Evolutionary conservation across 2,113 vertebrate species (phyloP).

Genomic region (Chaetorhynchus papuensis): DNA sequence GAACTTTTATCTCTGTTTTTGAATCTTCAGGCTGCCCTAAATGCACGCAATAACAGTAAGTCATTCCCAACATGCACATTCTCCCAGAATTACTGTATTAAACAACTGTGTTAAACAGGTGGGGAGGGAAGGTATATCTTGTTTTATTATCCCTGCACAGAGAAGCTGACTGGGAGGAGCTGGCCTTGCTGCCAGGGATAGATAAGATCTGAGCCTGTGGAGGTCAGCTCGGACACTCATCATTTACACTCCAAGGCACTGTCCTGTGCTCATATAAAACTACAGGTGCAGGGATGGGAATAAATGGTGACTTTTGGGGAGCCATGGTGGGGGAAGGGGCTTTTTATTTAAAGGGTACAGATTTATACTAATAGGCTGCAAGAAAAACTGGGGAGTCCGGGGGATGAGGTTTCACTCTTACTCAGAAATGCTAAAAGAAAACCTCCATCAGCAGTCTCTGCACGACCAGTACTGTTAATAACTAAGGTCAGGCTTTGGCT

Average conservation of each 20-base stretch:
- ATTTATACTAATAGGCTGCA: background rate
- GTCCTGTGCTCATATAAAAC: background rate
- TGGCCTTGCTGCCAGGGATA: background rate
- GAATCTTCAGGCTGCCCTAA: slow-evolving; percentile 64
- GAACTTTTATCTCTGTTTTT: slow-evolving; percentile 72
- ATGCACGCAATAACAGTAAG: slow-evolving; percentile 46
- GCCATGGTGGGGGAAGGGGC: background rate
- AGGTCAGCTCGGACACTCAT: background rate
- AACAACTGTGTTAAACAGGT: slow-evolving; percentile 52
- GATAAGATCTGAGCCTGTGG: background rate
- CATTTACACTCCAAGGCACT: background rate
- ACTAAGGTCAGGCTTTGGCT: background rate
- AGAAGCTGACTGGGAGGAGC: background rate
- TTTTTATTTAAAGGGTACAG: background rate
- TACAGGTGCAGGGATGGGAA: background rate
- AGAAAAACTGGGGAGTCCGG: background rate
- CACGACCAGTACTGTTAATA: background rate
- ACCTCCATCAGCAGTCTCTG: background rate
- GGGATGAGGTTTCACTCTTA: background rate
- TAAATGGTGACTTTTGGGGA: background rate
- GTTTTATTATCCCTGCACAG: slow-evolving; percentile 6
- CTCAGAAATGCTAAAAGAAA: background rate
- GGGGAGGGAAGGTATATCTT: background rate
- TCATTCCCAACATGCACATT: slow-evolving; percentile 60
- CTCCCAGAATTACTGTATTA: slow-evolving; percentile 67